Evolutionary conservation across 2,113 vertebrate species (phyloP).

Genomic region (Eonycteris spelaea): DNA sequence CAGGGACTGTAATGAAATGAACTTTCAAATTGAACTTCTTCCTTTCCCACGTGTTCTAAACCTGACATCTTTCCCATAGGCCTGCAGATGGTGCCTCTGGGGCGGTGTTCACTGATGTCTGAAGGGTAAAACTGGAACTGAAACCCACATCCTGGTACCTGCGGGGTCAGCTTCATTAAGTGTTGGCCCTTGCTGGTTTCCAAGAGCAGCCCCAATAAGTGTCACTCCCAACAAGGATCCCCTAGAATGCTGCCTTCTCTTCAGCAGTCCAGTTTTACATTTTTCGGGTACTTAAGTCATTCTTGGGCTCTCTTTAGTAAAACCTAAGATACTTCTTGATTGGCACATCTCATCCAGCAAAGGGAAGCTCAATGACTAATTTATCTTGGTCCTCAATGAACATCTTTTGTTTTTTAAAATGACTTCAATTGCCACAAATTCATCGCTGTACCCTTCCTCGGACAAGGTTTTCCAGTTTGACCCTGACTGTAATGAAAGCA

Average conservation of each 20-base stretch:
- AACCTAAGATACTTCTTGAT: background rate
- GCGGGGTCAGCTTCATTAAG: background rate
- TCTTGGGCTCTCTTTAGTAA: background rate
- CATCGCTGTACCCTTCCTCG: background rate
- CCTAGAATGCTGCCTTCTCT: background rate
- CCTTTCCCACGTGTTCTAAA: constrained; percentile 51
- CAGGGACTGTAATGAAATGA: background rate
- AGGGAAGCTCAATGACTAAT: background rate
- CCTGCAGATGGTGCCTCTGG: constrained; percentile 30
- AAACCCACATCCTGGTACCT: constrained; percentile 64
- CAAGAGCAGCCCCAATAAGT: background rate
- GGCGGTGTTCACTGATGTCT: background rate
- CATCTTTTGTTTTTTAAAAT: background rate
- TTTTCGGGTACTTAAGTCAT: background rate
- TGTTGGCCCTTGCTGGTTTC: background rate
- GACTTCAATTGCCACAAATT: background rate
- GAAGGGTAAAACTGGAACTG: constrained; percentile 59
- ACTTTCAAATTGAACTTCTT: background rate
- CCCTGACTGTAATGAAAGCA: background rate
- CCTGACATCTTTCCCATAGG: constrained; percentile 6
- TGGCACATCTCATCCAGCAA: background rate
- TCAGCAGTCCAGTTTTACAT: no score
- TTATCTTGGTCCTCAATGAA: background rate
- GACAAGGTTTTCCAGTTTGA: background rate
- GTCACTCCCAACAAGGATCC: background rate